Evolutionary conservation across 2,888 invertebrate genomes (phyloP), one percentile per base, ranked within the genome.

Genomic region (Xestia xanthographa): DNA sequence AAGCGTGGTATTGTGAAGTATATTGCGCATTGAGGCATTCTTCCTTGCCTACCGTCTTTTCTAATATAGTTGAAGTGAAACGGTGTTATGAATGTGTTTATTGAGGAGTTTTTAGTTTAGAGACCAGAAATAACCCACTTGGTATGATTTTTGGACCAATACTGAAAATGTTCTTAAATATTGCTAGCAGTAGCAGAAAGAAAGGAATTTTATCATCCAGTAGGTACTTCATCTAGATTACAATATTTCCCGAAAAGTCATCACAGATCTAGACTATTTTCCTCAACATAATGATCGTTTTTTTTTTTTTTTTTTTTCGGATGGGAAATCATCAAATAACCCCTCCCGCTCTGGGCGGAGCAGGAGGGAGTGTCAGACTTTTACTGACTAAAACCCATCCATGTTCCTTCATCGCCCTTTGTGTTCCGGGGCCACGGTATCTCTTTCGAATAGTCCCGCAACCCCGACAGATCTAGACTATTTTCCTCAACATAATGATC

Each of bases 1-100:
- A 67, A 56, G 68, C 77, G 69, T 85, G 45, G 77, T 85, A 77
- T 82, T 82, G 86, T 83, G 60, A 74, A 17, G 73, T 78, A 72
- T 83, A 85, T 75, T 85, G 86, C 83, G 86, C 82, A 78, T 85
- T 83, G 78, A 85, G 58, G 48, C 78, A 74, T 85, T 85, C 83
- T 83, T 82, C 86, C 83, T 73, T 63, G 73, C 53, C 69, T 77
- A 66, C 50, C 66, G 56, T 50, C n/a, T 72, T 77, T 65, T 62
- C 68, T 69, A 66, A 85, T 82, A 82, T 58, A 66, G 34, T 66
- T 26, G 65, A 43, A 29, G 65, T 12, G 50, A 5, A 56, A 22
- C 20, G 58, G 26, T 70, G 17, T 20, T 68, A 34, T 14, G 22
- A 69, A 66, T 50, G 26, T 67, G n/a, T 68, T 79, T 58, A 66